phyloP scores from a whole-genome alignment of 2,888 invertebrate genomes.

The Craniophora ligustri region DNA sequence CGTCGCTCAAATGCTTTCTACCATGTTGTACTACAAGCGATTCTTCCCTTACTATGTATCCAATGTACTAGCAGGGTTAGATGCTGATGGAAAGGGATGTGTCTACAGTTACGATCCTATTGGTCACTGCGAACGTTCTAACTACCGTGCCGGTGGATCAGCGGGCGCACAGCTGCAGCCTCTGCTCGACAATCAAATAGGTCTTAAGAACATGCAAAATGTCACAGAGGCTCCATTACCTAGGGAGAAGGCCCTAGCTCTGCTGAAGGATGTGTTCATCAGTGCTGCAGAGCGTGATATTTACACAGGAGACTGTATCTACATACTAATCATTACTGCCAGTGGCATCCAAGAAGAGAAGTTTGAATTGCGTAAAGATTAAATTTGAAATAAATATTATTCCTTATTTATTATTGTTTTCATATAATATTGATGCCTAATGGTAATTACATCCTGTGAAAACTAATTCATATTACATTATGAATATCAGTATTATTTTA shows the following conservation, averaged over 20 bases:
- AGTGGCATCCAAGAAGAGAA: constrained; percentile 93
- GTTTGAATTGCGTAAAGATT: constrained; percentile 96
- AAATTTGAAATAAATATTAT: constrained; percentile 71
- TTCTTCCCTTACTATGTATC: constrained; percentile 99
- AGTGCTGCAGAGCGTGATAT: constrained; percentile 99
- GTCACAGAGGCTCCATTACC: constrained; percentile 90
- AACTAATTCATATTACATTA: constrained; percentile 12
- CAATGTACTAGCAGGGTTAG: constrained; percentile 97
- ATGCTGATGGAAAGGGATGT: constrained; percentile 97
- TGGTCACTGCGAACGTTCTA: constrained; percentile 96
- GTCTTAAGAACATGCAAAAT: constrained; percentile 95
- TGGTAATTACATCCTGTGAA: background rate
- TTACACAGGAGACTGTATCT: constrained; percentile 97
- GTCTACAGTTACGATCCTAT: constrained; percentile 99
- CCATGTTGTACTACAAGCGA: constrained; percentile 97
- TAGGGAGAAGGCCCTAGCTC: constrained; percentile 93
- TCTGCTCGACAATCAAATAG: constrained; percentile 98
- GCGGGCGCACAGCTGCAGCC: constrained; percentile 97
- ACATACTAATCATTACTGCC: constrained; percentile 95
- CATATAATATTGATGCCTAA: background rate
- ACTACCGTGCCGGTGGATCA: constrained; percentile 96
- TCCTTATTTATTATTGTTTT: constrained; percentile 41
- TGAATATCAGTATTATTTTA: too few species aligned
- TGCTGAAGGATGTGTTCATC: constrained; percentile 98
- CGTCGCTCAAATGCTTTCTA: constrained; percentile 98